Conservation (phyloP, 2,888 invertebrate genomes). For the Campoplex capitator region DNA sequence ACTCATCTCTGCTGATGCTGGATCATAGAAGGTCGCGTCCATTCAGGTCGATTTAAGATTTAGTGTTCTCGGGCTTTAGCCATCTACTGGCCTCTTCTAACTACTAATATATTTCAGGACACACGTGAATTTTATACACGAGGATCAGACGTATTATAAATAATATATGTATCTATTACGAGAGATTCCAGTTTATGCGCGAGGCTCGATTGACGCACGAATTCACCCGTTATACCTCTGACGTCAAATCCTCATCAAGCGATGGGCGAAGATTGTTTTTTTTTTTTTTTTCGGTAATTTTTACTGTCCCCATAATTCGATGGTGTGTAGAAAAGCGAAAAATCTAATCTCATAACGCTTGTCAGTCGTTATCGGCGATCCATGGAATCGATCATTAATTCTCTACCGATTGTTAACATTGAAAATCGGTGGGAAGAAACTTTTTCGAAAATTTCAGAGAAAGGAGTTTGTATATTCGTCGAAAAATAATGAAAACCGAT, state of each 20-base stretch:
- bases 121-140: neutral
- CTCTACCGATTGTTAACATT: no score
- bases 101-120: neutral
- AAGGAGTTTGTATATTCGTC: neutral
- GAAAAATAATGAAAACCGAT: neutral
- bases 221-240: slow-evolving; percentile 27
- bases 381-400: neutral
- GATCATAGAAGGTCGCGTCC: slow-evolving; percentile 28
- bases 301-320: no score
- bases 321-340: no score
- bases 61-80: slow-evolving; percentile 46
- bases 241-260: slow-evolving; percentile 6
- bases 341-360: neutral
- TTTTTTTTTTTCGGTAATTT: neutral
- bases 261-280: slow-evolving; percentile 9
- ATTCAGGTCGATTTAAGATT: slow-evolving; percentile 43
- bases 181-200: slow-evolving; percentile 26
- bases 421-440: neutral
- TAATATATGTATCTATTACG: slow-evolving; percentile 20
- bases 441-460: neutral
- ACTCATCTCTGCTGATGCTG: slow-evolving; percentile 35
- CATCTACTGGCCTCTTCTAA: neutral
- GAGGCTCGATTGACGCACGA: slow-evolving; percentile 46
- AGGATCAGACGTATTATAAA: slow-evolving; percentile 4
- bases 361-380: neutral